A percentile compares a stretch with the other conserved stretches of the same genome.
These are phyloP conservation scores for Balanococcus diminutus DNA, from an alignment of 2,888 invertebrate species.

Conservation along the genomic window DNA sequence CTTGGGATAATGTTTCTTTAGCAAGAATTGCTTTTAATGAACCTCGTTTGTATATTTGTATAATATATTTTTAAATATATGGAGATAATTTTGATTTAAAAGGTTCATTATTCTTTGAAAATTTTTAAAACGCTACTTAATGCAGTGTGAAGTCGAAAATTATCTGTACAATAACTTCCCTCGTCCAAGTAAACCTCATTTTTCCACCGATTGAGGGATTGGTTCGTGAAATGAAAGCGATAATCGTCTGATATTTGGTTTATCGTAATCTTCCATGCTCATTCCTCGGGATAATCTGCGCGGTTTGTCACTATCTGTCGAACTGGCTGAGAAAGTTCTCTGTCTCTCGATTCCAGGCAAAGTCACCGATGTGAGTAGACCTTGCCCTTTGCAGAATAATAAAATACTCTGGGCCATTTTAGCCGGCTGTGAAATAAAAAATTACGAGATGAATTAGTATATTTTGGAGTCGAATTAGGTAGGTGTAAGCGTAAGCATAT, in stretches of 20 bases:
- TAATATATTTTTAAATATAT: background rate
- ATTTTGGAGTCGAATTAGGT: background rate
- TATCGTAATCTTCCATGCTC: conserved; percentile 84
- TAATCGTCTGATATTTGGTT: conserved; percentile 76
- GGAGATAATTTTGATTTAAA: conserved; percentile 22
- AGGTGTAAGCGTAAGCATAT: too few species aligned
- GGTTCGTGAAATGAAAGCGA: conserved; percentile 66
- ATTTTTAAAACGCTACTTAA: background rate
- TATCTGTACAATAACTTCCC: background rate
- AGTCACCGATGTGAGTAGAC: conserved; percentile 78
- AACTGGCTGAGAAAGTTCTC: conserved; percentile 68
- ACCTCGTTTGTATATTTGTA: background rate
- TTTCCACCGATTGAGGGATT: conserved; percentile 53
- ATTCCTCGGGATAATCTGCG: conserved; percentile 67
- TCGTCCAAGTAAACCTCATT: conserved; percentile 36
- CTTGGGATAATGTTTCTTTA: background rate
- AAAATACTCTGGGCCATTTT: conserved; percentile 85
- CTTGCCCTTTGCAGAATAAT: conserved; percentile 87
- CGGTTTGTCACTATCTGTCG: conserved; percentile 63
- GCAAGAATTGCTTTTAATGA: conserved; percentile 13
- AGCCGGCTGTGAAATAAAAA: conserved; percentile 72
- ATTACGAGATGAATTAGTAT: conserved; percentile 30
- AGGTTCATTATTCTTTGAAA: background rate
- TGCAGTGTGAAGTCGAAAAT: background rate
- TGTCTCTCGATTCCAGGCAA: conserved; percentile 80